Evolutionary conservation across 2,113 vertebrate genomes (phyloP).

Genomic region (Centrocercus urophasianus): DNA sequence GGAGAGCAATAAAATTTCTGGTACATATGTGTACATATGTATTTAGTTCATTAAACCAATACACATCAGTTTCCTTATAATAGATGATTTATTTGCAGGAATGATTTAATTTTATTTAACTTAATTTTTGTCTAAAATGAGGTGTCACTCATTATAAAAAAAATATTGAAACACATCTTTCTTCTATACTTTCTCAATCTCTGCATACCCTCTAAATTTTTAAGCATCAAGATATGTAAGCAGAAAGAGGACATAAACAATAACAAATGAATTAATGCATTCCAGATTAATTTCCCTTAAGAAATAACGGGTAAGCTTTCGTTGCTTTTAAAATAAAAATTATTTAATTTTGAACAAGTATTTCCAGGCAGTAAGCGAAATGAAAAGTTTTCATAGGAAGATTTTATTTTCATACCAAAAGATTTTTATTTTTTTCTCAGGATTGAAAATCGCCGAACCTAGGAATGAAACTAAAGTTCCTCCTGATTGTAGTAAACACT

Average conservation of each 20-base stretch:
- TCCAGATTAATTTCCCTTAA: neutral
- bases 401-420: neutral
- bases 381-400: neutral
- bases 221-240: neutral
- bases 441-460: neutral
- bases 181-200: neutral
- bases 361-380: neutral
- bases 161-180: neutral
- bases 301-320: neutral
- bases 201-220: neutral
- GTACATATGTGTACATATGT: neutral
- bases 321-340: accelerated
- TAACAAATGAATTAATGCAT: neutral
- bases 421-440: neutral
- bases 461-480: neutral
- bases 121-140: neutral
- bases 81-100: neutral
- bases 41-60: neutral
- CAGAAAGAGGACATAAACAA: neutral
- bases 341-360: neutral
- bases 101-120: neutral
- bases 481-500: neutral
- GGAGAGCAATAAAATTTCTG: neutral
- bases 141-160: neutral
- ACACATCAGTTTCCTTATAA: neutral